phyloP scores from a whole-genome alignment of 2,797 vertebrate genomes.

The Microctenopoma lineatum region DNA sequence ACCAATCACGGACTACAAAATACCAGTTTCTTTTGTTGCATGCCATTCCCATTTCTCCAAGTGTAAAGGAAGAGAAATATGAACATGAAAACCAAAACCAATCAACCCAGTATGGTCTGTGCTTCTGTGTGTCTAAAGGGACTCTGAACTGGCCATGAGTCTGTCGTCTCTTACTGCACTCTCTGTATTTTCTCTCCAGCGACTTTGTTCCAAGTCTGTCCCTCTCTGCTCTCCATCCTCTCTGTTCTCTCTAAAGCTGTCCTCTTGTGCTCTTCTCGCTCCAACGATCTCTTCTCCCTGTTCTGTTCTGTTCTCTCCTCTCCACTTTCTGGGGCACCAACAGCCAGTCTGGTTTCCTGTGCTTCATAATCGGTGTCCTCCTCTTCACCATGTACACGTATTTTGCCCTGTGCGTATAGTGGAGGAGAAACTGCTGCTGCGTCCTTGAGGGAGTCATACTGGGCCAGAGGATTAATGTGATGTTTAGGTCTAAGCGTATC shows the following conservation, averaged over 20 bases:
- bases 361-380: conserved; percentile 60
- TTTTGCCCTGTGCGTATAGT: conserved; percentile 53
- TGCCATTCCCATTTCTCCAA: not conserved
- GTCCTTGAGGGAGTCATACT: conserved; percentile 75
- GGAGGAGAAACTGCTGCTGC: conserved; percentile 63
- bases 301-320: conserved; percentile 60
- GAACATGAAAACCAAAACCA: not conserved
- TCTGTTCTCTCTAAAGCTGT: conserved; percentile 59
- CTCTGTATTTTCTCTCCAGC: conserved; percentile 52
- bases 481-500: conserved; percentile 76
- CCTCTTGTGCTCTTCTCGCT: conserved; percentile 68
- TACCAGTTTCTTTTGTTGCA: not conserved
- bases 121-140: conserved; percentile 6
- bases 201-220: conserved; percentile 32
- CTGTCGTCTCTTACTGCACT: conserved; percentile 21
- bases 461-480: conserved; percentile 79
- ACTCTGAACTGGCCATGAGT: conserved; percentile 26
- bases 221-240: conserved; percentile 53
- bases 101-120: conserved; percentile 13
- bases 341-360: conserved; percentile 48
- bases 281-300: conserved; percentile 67
- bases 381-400: conserved; percentile 56
- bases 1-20: not conserved
- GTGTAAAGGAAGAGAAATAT: not conserved
- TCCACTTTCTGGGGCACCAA: conserved; percentile 64